Conservation (phyloP, 2,113 vertebrate species). For the Felis chaus region DNA sequence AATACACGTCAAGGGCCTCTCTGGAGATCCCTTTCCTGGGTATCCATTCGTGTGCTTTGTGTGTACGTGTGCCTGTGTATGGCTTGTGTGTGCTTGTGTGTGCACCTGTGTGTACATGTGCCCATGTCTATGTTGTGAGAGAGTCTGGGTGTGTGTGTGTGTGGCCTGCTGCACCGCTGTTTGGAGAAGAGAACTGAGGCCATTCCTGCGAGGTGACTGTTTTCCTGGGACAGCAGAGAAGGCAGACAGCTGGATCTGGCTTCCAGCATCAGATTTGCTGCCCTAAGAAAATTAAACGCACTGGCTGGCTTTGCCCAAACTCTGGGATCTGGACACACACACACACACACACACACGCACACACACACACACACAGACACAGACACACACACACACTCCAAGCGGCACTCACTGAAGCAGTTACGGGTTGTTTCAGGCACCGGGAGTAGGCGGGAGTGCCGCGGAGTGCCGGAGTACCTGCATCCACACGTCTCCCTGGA, state of each 20-base stretch:
- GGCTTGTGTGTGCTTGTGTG: neutral
- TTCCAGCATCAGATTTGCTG: constrained; percentile 15
- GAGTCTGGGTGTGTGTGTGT: neutral
- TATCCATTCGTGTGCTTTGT: neutral
- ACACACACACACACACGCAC: neutral
- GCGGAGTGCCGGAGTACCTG: neutral
- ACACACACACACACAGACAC: neutral
- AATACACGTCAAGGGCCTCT: neutral
- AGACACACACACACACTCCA: neutral
- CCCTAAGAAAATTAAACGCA: constrained; percentile 59
- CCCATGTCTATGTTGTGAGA: neutral
- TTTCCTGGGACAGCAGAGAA: constrained; percentile 58
- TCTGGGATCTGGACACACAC: constrained; percentile 39
- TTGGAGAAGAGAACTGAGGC: constrained; percentile 9
- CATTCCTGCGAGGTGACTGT: constrained; percentile 53
- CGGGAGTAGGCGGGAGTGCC: neutral
- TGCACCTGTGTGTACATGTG: neutral
- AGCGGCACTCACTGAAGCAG: constrained; percentile 24
- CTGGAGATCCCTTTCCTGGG: neutral
- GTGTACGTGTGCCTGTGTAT: neutral
- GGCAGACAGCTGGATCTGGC: constrained; percentile 22
- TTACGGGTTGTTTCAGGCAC: neutral
- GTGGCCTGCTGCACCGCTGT: neutral
- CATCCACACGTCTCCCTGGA: neutral
- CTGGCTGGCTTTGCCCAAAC: constrained; percentile 43